Evolutionary conservation across 1,140 invertebrate genomes (phyloP), one percentile per base, ranked within the genome.

Genomic region (Drosophila erecta): DNA sequence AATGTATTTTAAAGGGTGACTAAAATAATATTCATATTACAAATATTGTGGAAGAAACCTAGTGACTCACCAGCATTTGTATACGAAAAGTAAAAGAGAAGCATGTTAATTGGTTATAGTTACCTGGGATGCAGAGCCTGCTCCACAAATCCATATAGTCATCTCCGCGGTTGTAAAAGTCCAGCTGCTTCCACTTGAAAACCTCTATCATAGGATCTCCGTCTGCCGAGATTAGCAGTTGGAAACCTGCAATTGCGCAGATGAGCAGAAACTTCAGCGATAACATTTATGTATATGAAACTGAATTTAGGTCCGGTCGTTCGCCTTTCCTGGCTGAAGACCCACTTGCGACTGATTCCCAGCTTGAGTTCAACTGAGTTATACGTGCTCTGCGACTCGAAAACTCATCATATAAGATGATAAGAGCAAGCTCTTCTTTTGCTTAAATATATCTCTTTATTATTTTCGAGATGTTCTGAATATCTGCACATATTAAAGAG

Each of bases 181-280:
- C 92, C 58, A 93, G 77, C 57, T 90, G 80, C 35, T 92, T 93
- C 93, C 93, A 93, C 49, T 76, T 76, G 27, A 93, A 93, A 12
- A 93, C 79, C 61, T 93, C 92, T 24, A 89, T 90, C 59, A 93
- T 73, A 20, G 87, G 77, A 54, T 85, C 83, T 22, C 70, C 60
- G 27, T 64, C 37, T n/a, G 17, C 76, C 2, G 50, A 24, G 41
- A 56, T 8, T 24, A 78, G 33, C 51, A 69, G 27, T 30, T 50
- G 14, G 24, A 64, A 17, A 24, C 54, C 55, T 20, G 66, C 24
- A 46, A 71, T 56, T 44, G 79, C 17, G 22, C 41, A 69, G 14
- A 70, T 22, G 27, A 50, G 17, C 22, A 83, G 20, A 4, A 60
- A 3, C 4, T 30, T 7, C 1, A 67, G 30, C 44, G 67, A 61